phyloP scores from a whole-genome alignment of 2,888 invertebrate species.

The Heteromyza rotundicornis region DNA sequence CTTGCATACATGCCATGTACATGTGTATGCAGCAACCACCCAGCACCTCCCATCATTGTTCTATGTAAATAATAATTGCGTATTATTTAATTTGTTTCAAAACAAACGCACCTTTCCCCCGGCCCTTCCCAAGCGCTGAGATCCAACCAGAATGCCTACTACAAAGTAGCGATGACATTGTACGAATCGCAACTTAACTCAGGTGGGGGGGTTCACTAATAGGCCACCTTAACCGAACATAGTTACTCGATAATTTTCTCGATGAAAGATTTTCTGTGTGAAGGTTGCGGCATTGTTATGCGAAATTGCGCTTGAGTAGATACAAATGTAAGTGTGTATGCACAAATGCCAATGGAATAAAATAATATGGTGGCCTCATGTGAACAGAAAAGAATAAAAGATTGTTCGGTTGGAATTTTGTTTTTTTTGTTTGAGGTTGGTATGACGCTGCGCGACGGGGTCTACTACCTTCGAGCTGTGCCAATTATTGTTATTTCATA shows the following conservation, averaged over 20 bases:
- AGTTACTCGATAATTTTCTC: slow-evolving; percentile 50
- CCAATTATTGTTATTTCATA: not conserved
- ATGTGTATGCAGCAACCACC: not conserved
- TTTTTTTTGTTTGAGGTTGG: too few species aligned
- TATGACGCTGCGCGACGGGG: too few species aligned
- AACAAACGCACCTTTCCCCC: not conserved
- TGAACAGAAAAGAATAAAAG: not conserved
- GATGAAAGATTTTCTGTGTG: slow-evolving; percentile 60
- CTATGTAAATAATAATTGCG: not conserved
- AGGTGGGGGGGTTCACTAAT: too few species aligned
- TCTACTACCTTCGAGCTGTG: not conserved
- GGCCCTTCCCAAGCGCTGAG: not conserved
- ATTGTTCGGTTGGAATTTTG: not conserved
- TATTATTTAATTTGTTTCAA: not conserved
- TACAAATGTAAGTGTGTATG: too few species aligned
- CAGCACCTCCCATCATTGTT: not conserved
- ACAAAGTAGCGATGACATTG: not conserved
- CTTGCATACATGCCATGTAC: not conserved
- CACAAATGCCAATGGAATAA: not conserved
- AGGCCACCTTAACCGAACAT: not conserved
- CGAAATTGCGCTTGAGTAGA: too few species aligned
- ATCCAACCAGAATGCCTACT: not conserved
- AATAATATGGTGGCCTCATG: not conserved
- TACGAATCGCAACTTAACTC: not conserved
- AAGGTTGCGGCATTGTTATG: slow-evolving; percentile 49